phyloP scores from a whole-genome alignment of 35 echinoderm and acorn worm genomes.

The Amphiura filiformis region DNA sequence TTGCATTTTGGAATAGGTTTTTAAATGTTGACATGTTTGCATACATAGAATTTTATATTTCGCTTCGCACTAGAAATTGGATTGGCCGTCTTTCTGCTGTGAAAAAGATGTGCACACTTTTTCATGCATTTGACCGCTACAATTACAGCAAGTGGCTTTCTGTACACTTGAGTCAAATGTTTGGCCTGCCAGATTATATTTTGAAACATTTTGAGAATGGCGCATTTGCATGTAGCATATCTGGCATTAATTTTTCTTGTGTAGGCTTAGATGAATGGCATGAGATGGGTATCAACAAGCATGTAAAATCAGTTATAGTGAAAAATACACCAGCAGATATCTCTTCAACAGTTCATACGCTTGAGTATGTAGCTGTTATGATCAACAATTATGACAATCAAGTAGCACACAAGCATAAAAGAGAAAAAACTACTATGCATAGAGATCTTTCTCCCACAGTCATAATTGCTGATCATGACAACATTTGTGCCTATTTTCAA shows the following conservation, averaged over 20 bases:
- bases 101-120: slow-evolving; percentile 27
- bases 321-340: neutral
- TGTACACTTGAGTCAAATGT: slow-evolving; percentile 22
- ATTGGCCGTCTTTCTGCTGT: neutral
- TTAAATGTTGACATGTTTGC: slow-evolving; percentile 19
- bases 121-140: slow-evolving; percentile 53
- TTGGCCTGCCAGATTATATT: slow-evolving; percentile 19
- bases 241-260: slow-evolving; percentile 29
- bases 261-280: slow-evolving; percentile 63
- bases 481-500: slow-evolving; percentile 30
- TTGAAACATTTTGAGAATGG: slow-evolving; percentile 42
- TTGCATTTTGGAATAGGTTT: slow-evolving; percentile 36
- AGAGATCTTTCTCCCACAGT: slow-evolving; percentile 21
- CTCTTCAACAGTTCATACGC: slow-evolving; percentile 7
- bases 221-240: slow-evolving; percentile 55
- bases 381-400: slow-evolving; percentile 34
- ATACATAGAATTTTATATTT: slow-evolving; percentile 31
- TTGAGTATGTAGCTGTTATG: slow-evolving; percentile 11
- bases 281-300: slow-evolving; percentile 80
- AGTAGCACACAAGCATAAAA: neutral
- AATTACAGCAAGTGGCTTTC: slow-evolving; percentile 42
- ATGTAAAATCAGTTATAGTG: slow-evolving; percentile 43
- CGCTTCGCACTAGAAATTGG: slow-evolving; percentile 9
- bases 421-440: neutral
- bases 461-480: slow-evolving; percentile 13